Percentiles rank a stretch among this genome's conserved stretches.
These are phyloP conservation scores for Plemyria rubiginata DNA, from an alignment of 2,888 invertebrate species.

Conservation along the genomic window DNA sequence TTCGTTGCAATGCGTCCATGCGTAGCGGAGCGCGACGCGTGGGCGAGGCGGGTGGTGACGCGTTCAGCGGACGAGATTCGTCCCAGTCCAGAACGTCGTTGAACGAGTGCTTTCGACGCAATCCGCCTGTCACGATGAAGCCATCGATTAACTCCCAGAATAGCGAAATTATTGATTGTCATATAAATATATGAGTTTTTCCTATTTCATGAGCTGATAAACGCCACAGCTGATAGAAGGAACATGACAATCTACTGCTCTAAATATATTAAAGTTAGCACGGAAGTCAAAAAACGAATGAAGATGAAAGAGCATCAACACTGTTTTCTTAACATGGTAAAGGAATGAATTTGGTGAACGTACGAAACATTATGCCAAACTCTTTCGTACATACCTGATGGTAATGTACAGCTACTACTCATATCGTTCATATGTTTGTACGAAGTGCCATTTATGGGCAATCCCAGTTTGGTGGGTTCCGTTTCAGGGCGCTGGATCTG, in stretches of 20 bases:
- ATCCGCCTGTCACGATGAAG: constrained; percentile 2
- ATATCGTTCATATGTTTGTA: constrained; percentile 86
- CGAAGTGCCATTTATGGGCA: constrained; percentile 75
- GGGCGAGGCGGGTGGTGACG: constrained; percentile 87
- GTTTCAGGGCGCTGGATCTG: constrained; percentile 81
- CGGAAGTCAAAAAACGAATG: too few relatives aligned
- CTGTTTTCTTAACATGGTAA: too few relatives aligned
- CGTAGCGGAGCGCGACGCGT: constrained; percentile 84
- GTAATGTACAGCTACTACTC: constrained; percentile 92
- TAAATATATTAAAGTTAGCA: too few relatives aligned
- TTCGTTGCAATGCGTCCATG: constrained; percentile 92
- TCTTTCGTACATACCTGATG: constrained; percentile 69
- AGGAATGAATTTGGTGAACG: too few relatives aligned
- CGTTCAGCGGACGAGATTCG: constrained; percentile 74
- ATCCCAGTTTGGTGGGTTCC: constrained; percentile 77
- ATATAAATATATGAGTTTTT: too few relatives aligned
- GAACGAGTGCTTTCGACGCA: constrained; percentile 90
- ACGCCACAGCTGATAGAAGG: too few relatives aligned
- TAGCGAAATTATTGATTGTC: not conserved
- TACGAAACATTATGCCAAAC: too few relatives aligned
- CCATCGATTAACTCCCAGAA: not conserved
- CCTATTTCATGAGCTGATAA: too few relatives aligned
- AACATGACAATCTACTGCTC: too few relatives aligned
- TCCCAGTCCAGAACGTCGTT: constrained; percentile 91
- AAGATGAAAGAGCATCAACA: too few relatives aligned